A percentile compares a stretch with the other conserved stretches of the same genome.
Conservation (phyloP, 2,113 vertebrate species). For the Sula dactylatra region DNA sequence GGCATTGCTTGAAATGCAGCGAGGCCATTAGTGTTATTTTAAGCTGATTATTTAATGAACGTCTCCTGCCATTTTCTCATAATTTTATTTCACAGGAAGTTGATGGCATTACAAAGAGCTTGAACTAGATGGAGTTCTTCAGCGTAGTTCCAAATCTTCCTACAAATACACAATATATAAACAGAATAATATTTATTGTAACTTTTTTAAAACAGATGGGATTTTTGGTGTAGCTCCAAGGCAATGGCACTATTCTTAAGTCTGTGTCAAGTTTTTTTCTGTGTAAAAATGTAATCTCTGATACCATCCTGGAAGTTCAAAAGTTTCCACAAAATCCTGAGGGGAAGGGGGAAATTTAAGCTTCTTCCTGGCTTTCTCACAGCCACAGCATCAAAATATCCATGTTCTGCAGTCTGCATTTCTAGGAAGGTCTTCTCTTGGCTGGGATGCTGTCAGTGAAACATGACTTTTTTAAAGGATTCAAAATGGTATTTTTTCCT, state of each 20-base stretch:
- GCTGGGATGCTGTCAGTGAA: not conserved
- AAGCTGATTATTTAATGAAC: not conserved
- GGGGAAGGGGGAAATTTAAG: not conserved
- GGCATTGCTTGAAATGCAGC: not conserved
- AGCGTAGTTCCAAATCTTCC: not conserved
- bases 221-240: not conserved
- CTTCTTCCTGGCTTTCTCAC: not conserved
- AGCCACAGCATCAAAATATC: not conserved
- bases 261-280: not conserved
- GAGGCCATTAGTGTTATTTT: not conserved
- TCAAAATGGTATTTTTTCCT: rapidly evolving
- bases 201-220: not conserved
- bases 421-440: not conserved
- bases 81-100: not conserved
- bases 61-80: not conserved
- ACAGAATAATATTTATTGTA: not conserved
- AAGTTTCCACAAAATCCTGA: not conserved
- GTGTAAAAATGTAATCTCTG: not conserved
- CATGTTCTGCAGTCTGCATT: rapidly evolving
- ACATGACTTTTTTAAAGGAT: not conserved
- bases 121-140: not conserved
- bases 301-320: not conserved
- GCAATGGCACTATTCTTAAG: not conserved
- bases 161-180: not conserved
- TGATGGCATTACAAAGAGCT: not conserved